Conservation (phyloP, 2,113 vertebrate species). For the Paedocypris sp. region DNA sequence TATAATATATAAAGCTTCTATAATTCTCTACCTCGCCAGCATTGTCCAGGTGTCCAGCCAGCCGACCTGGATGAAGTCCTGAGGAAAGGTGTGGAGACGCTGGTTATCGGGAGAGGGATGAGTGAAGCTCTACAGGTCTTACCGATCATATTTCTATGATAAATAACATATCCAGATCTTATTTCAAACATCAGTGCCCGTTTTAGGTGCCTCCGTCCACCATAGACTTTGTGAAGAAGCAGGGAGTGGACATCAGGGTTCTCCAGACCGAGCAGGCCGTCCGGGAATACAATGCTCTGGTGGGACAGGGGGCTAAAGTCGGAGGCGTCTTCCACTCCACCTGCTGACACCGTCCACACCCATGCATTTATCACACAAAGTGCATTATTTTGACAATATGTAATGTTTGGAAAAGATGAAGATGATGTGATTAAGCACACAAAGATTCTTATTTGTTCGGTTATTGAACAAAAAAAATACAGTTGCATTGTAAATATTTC, state of each 20-base stretch:
- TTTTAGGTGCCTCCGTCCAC: slow-evolving; percentile 75
- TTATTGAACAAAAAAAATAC: too few species aligned
- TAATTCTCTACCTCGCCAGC: slow-evolving; percentile 52
- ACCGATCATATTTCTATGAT: too few species aligned
- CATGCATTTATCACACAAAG: not conserved
- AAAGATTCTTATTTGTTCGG: too few species aligned
- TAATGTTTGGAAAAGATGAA: too few species aligned
- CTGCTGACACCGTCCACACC: slow-evolving; percentile 58
- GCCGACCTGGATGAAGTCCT: slow-evolving; percentile 86
- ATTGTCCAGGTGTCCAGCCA: slow-evolving; percentile 85
- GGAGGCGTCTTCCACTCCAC: slow-evolving; percentile 96
- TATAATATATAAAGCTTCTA: not conserved
- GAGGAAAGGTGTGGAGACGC: slow-evolving; percentile 64
- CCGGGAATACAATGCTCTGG: slow-evolving; percentile 78
- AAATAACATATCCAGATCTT: not conserved
- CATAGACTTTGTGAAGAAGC: slow-evolving; percentile 70
- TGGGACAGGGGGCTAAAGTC: slow-evolving; percentile 65
- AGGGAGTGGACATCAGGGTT: slow-evolving; percentile 69
- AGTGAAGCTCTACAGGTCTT: slow-evolving; percentile 88
- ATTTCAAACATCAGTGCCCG: too few species aligned
- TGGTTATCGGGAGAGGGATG: slow-evolving; percentile 93
- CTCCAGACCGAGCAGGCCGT: slow-evolving; percentile 84
- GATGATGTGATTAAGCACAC: too few species aligned
- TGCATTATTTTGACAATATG: too few species aligned
- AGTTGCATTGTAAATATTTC: too few species aligned